Base-by-base conservation (phyloP, 2,113 vertebrate genomes). In the Fulmarus glacialis region DNA sequence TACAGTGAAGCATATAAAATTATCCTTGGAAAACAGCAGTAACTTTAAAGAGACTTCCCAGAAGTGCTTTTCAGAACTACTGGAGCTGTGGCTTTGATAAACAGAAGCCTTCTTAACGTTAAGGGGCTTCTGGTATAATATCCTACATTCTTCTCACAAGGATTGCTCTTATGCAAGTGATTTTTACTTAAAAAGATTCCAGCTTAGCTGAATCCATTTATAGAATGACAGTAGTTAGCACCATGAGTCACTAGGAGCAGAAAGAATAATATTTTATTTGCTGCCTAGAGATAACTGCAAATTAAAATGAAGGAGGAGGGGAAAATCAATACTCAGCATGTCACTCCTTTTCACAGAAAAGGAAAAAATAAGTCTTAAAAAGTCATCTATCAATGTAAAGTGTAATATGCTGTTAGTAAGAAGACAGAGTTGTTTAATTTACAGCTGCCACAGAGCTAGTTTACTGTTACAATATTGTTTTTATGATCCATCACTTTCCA, bases 251-350 rank as follows among this genome's bases (percentile, higher is more conserved):
- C 87, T 48, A 94, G 89, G 82, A 97, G 86, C 71, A 94, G 88
- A 93, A 88, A 96, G 63, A 92, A 74, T 93, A 96, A 82, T 95
- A 96, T 97, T 97, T 95, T 98, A 96, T 92, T 98, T 96, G 97
- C 96, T 98, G 97, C 91, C 92, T 92, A 78, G 82, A 97, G 95
- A 97, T 96, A 96, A 91, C 95, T 95, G 91, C 92, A 96, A 98
- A 97, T 97, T 94, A 94, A 97, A 98, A 96, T 82, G 67, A 73
- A 72, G 40, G 58, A 18, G 7, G 18, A 36, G 55, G n/a, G 8
- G 29, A 87, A 32, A 88, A 97, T 96, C 97, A 97, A 97, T 89
- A 96, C 43, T 88, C 90, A 84, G 86, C 83, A 42, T 72, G 91
- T 94, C 93, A 85, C 87, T 91, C 95, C 82, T 90, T 94, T 73